A percentile compares a stretch with the other conserved stretches of the same genome.
These are phyloP conservation scores for Amphipoea lucens DNA, from an alignment of 2,888 invertebrate genomes.

Conservation along the genomic window DNA sequence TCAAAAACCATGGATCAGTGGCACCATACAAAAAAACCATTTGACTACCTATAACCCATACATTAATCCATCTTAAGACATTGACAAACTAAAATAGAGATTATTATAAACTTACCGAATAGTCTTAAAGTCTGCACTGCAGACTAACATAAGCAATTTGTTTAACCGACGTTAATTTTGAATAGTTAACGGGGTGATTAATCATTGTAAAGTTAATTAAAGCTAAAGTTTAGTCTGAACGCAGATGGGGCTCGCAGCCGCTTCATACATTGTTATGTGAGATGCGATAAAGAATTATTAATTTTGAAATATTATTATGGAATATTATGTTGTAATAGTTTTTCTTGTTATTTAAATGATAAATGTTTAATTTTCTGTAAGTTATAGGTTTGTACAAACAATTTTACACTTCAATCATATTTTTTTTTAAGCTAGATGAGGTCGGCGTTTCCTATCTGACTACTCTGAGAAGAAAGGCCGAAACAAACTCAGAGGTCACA, in stretches of 20 bases:
- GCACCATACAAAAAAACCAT: conserved; percentile 8
- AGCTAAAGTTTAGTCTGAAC: conserved; percentile 66
- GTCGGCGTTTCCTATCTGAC: no score
- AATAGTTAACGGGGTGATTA: conserved; percentile 70
- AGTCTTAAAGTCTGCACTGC: conserved; percentile 34
- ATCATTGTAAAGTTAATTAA: conserved; percentile 76
- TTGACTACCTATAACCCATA: neutral
- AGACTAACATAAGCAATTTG: conserved; percentile 65
- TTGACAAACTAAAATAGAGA: conserved; percentile 50
- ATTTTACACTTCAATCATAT: no score
- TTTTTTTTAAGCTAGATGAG: no score
- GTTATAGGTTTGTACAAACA: no score
- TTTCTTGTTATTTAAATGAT: no score
- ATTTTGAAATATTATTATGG: neutral
- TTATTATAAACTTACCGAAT: conserved; percentile 53
- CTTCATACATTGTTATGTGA: conserved; percentile 20
- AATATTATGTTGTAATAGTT: neutral
- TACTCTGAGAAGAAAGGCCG: no score
- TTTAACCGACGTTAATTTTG: conserved; percentile 66
- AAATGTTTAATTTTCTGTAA: no score
- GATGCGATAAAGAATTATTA: conserved; percentile 34
- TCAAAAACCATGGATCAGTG: neutral
- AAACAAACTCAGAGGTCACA: no score
- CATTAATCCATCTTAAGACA: conserved; percentile 39
- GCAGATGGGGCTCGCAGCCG: conserved; percentile 57